phyloP scores from a whole-genome alignment of 2,888 invertebrate species.

The Drosophila mulleri region DNA sequence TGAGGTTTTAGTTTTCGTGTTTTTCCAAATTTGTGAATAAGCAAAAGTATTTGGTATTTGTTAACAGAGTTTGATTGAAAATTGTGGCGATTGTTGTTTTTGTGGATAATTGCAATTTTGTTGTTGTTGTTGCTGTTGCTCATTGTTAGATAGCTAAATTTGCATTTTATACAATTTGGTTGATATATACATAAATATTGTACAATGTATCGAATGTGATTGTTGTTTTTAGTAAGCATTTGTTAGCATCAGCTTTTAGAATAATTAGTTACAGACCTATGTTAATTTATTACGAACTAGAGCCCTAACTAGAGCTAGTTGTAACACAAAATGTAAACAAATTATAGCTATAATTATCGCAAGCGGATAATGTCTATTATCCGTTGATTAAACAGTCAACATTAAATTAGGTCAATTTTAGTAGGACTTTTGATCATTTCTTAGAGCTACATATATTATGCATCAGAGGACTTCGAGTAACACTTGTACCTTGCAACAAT shows the following conservation, averaged over 20 bases:
- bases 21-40: conserved; percentile 58
- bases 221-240: conserved; percentile 40
- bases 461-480: conserved; percentile 22
- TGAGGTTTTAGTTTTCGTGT: conserved; percentile 18
- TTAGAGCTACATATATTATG: conserved; percentile 50
- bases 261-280: conserved; percentile 33
- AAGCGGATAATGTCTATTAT: conserved; percentile 15
- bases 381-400: conserved; percentile 18
- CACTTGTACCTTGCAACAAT: conserved; percentile 22
- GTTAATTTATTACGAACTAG: conserved; percentile 8
- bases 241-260: conserved; percentile 21
- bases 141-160: conserved; percentile 32
- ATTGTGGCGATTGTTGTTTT: conserved; percentile 37
- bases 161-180: conserved; percentile 43
- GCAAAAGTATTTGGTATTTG: conserved; percentile 53
- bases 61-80: conserved; percentile 54
- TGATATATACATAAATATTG: conserved; percentile 9
- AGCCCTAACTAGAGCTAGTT: neutral
- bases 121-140: conserved; percentile 25
- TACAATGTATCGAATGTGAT: conserved; percentile 1
- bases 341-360: conserved; percentile 26
- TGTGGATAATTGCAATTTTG: conserved; percentile 45
- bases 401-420: conserved; percentile 41
- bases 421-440: conserved; percentile 49
- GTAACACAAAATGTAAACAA: conserved; percentile 5